phyloP scores from a whole-genome alignment of 2,888 invertebrate genomes.

The Orthosia gracilis region DNA sequence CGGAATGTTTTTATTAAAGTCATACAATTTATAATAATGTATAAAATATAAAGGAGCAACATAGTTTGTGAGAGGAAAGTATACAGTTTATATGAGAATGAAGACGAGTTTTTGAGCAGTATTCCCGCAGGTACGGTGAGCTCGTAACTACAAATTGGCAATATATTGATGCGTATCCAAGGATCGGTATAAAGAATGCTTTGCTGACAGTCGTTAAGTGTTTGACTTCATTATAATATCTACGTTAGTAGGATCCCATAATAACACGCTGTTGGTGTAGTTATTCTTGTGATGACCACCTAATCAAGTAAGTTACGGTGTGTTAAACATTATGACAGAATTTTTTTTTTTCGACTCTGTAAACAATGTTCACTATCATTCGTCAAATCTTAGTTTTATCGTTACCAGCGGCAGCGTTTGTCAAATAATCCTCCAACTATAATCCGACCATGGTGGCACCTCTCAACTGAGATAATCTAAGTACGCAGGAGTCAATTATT shows the following conservation, averaged over 20 bases:
- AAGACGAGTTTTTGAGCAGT: slow-evolving; percentile 40
- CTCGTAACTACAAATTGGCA: slow-evolving; percentile 64
- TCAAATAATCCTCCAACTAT: neutral
- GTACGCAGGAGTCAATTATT: neutral
- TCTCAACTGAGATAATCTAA: neutral
- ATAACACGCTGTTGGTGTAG: too few species aligned
- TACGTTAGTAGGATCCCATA: too few species aligned
- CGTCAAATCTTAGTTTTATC: neutral
- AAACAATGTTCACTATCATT: neutral
- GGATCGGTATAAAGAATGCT: slow-evolving; percentile 39
- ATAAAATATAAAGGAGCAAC: slow-evolving; percentile 24
- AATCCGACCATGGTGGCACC: neutral
- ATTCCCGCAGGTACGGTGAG: slow-evolving; percentile 47
- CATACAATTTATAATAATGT: slow-evolving; percentile 26
- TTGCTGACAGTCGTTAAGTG: slow-evolving; percentile 38
- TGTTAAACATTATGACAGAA: neutral
- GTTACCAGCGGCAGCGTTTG: neutral
- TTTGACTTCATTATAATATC: slow-evolving; percentile 10
- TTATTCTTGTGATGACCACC: too few species aligned
- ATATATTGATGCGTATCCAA: slow-evolving; percentile 49
- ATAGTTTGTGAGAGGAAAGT: slow-evolving; percentile 22
- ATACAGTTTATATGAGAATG: slow-evolving; percentile 40
- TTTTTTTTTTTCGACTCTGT: neutral
- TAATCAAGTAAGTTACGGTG: neutral
- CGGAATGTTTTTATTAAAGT: slow-evolving; percentile 4